These are phyloP conservation scores for Adelosebastes latens DNA, from an alignment of 2,797 vertebrate genomes.

Conservation along the genomic window DNA sequence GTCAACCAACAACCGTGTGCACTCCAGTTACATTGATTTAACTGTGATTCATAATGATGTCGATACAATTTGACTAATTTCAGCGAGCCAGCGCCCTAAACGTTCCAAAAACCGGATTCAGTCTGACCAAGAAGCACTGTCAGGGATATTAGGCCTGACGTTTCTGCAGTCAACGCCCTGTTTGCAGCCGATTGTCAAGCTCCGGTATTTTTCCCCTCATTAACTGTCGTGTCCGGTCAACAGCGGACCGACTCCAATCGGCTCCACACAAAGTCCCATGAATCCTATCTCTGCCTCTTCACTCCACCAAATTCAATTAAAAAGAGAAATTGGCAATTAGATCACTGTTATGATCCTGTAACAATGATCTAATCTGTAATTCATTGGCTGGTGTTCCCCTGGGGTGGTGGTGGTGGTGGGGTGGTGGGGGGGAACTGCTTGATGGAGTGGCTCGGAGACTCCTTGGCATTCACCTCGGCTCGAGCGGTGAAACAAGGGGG, in stretches of 20 bases:
- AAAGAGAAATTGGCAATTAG: constrained; percentile 87
- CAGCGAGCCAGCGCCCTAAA: constrained; percentile 20
- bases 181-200: constrained; percentile 57
- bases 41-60: constrained; percentile 7
- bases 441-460: constrained; percentile 69
- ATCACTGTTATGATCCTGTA: constrained; percentile 86
- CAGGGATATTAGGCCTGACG: constrained; percentile 36
- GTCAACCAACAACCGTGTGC: neutral
- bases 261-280: constrained; percentile 64
- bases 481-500: constrained; percentile 16
- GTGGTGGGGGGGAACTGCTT: constrained; percentile 24
- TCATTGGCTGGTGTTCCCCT: constrained; percentile 80
- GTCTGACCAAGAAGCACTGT: neutral
- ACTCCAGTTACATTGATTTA: neutral
- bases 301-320: constrained; percentile 88
- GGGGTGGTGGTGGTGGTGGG: constrained; percentile 13
- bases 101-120: neutral
- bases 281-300: constrained; percentile 80
- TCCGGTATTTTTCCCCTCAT: constrained; percentile 48
- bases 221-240: constrained; percentile 63
- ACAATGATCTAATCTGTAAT: constrained; percentile 87
- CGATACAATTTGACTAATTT: constrained; percentile 3
- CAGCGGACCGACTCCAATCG: constrained; percentile 51
- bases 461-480: constrained; percentile 73
- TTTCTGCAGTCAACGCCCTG: constrained; percentile 50